phyloP scores from a whole-genome alignment of 2,888 invertebrate species.

The Drosophila phalerata region DNA sequence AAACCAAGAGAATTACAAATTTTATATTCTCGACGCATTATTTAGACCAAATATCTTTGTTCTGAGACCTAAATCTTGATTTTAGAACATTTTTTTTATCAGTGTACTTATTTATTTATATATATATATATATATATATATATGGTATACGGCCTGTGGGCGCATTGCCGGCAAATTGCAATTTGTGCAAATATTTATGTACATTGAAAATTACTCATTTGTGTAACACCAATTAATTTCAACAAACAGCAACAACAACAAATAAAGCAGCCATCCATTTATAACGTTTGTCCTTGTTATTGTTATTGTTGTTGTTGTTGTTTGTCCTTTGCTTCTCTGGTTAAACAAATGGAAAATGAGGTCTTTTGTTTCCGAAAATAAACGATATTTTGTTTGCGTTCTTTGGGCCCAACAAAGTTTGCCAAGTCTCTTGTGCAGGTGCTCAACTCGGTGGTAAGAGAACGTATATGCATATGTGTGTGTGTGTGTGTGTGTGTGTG shows the following conservation, averaged over 20 bases:
- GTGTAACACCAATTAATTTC: constrained; percentile 83
- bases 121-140: not conserved
- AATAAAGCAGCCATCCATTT: constrained; percentile 52
- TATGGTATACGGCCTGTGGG: constrained; percentile 27
- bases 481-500: not conserved
- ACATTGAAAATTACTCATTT: constrained; percentile 83
- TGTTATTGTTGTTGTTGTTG: constrained; percentile 23
- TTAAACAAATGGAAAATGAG: constrained; percentile 79
- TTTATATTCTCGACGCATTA: too few species aligned
- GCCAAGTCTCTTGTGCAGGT: constrained; percentile 55
- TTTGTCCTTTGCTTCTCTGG: constrained; percentile 54
- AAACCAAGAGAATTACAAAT: too few species aligned
- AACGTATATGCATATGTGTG: not conserved
- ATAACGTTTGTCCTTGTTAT: constrained; percentile 59
- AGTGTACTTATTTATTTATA: not conserved
- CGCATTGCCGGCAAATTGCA: constrained; percentile 75
- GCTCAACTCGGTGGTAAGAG: constrained; percentile 17
- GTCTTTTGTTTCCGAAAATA: constrained; percentile 80
- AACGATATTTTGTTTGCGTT: constrained; percentile 76
- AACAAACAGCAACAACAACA: constrained; percentile 72
- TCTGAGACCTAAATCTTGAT: too few species aligned
- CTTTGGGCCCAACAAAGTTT: constrained; percentile 40
- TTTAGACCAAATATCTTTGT: too few species aligned
- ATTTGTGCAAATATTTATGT: constrained; percentile 84
- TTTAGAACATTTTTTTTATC: too few species aligned